Evolutionary conservation across 1,140 invertebrate genomes (phyloP), one percentile per base, ranked within the genome.

Genomic region (Pseudoatta argentina): DNA sequence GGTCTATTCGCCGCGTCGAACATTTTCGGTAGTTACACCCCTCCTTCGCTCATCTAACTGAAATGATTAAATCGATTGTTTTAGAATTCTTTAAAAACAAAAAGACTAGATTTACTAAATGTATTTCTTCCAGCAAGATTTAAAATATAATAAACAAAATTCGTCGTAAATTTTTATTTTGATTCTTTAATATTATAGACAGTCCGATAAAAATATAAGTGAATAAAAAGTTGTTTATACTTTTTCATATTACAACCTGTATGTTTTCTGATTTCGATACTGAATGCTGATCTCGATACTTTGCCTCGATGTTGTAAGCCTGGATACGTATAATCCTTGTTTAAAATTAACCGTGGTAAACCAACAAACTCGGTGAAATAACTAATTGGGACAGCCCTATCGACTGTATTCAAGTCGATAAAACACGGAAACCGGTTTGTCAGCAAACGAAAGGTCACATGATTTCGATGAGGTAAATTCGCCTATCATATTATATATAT

Each of bases 281-380:
- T 79, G 24, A 67, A 69, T 69, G 53, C 30, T 57, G 8, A 55
- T 81, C 6, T 44, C 30, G 51, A 57, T 81, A 30, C 16, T 57
- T 81, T 10, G 6, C 51, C 48, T n/a, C 55, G 21, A 67, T 69
- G 48, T 55, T 57, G 21, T 57, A 57, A 81, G 21, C 66, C 16
- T 51, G 64, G 21, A 71, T 57, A 57, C 21, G 18, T 69, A 81
- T 57, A 81, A 53, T 24, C 21, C 48, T 57, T 57, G 51, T 81
- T 81, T 71, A 48, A 71, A 81, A 78, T 77, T 85, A 82, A 67
- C 83, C 61, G 81, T 53, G 81, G 89, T 85, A 87, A 87, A 86
- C 85, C 90, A 86, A 89, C 87, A 91, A 86, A 91, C 87, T 87
- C 82, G 53, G 76, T 69, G 82, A 91, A 89, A 91, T 91, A 91